Base-by-base conservation (phyloP, 2,113 vertebrate species). In the Ancistrus triradiatus region DNA sequence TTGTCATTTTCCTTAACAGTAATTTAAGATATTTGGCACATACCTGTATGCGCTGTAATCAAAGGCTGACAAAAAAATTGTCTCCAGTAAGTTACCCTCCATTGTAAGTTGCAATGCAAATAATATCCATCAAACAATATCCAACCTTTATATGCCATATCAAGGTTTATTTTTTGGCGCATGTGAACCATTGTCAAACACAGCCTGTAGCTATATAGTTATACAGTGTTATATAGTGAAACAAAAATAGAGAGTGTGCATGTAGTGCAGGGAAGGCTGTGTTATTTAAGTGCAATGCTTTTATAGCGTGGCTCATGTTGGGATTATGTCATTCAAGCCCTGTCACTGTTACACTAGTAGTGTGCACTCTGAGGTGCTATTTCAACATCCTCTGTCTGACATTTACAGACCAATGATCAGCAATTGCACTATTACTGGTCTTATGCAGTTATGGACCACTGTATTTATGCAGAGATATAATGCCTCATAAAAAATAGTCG, bases 311-410 rank as follows among this genome's bases (percentile, higher is more conserved):
- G 59, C 70, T 74, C 61, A 48, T 78, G 72, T 76, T 79, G 69
- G 82, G 79, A 82, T 84, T 80, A 78, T 81, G 80, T 81, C 80
- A 83, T 77, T 77, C 64, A 22, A 75, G 72, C 70, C 75, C 62
- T 80, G 84, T 80, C 77, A 78, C 74, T 83, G 77, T 73, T 61
- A 74, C 70, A 77, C 67, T 76, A 80, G 77, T 66, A 83, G 79
- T 76, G 80, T 77, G 81, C 80, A 82, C 65, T 69, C 75, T 65
- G 79, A 68, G 57, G 75, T 64, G n/a, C 66, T 88, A 85, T 81
- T 82, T 85, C 82, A 86, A 62, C 74, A 75, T 63, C 53, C 77
- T 77, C 69, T 61, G 79, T 80, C 82, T 84, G 84, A 86, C 84
- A 81, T 88, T 86, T 85, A 83, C 71, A 74, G 71, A 68, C 70